Evolutionary conservation across 2,113 vertebrate genomes (phyloP).

Genomic region (Festucalex cinctus): DNA sequence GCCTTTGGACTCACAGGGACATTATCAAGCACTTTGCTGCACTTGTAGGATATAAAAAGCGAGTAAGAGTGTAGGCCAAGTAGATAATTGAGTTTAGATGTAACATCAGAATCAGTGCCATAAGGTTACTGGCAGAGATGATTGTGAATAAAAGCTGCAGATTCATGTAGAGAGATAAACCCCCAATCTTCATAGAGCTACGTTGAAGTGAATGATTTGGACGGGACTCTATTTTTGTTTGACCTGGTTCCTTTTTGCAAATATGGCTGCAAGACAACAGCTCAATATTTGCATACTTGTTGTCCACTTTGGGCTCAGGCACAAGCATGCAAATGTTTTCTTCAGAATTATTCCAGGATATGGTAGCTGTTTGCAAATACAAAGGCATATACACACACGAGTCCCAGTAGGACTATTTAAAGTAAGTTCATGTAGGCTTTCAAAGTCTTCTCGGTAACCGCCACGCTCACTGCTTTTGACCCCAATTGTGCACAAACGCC

Average conservation of each 20-base stretch:
- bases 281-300: conserved; percentile 51
- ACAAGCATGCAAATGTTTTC: conserved; percentile 52
- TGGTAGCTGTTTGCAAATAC: too few species aligned
- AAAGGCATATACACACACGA: too few species aligned
- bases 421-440: too few species aligned
- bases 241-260: conserved; percentile 20
- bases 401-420: too few species aligned
- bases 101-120: background rate
- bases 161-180: background rate
- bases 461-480: conserved; percentile 35
- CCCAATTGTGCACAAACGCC: conserved; percentile 53
- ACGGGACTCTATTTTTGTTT: background rate
- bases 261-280: conserved; percentile 15
- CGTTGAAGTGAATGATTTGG: background rate
- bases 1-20: conserved; percentile 11
- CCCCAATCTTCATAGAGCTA: background rate
- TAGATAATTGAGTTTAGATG: background rate
- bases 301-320: conserved; percentile 5
- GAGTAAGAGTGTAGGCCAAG: too few species aligned
- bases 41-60: background rate
- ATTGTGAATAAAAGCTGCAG: background rate
- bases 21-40: background rate
- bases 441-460: background rate
- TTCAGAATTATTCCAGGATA: too few species aligned
- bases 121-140: background rate